Base-by-base conservation (phyloP, 1,140 invertebrate genomes). In the Centruroides vittatus region DNA sequence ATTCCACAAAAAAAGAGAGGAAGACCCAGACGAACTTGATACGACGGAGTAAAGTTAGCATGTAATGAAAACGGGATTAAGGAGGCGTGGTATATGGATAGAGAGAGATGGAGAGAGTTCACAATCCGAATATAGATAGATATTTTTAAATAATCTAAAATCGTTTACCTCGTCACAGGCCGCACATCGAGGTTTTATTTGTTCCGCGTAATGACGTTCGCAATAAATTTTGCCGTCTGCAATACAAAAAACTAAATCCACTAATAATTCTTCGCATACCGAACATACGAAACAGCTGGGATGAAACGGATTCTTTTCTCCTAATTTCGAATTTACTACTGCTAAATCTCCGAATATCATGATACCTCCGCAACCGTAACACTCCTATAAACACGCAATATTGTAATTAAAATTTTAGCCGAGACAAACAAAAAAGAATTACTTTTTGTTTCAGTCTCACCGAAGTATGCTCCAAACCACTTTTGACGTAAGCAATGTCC, bases 181-280 rank as follows among this genome's bases (percentile, higher is more conserved):
- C 50, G 88, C 81, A 72, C 93, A 96, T 68, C 93, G 78, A 3
- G 92, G 89, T 74, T 94, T 93, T 66, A 95, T 77, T 69, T 88
- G 81, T 75, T 96, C 91, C n/a, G 91, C 90, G 73, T 94, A 96
- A 75, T 96, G 93, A 58, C 93, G 80, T 71, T 93, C 90, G 74
- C 93, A 96, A 74, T 86, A 94, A 52, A 94, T 78, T 60, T 80
- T 80, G 61, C 89, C 86, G 62, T 93, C 87, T 71, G 88, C 81
- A 54, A 88, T 84, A 71, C 93, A 96, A 74, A 95, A 94, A 23
- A 89, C 89, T 55, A 96, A 79, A 74, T 96, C 93, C 58, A 94
- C 90, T 46, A 96, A 81, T 48, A 92, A 76, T 75, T 94, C 86
- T 64, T 84, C 80, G 75, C 92, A 96, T 50, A 82, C 82, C 57